These are phyloP conservation scores for Rhagonycha lutea DNA, from an alignment of 2,888 invertebrate species.

Conservation along the genomic window DNA sequence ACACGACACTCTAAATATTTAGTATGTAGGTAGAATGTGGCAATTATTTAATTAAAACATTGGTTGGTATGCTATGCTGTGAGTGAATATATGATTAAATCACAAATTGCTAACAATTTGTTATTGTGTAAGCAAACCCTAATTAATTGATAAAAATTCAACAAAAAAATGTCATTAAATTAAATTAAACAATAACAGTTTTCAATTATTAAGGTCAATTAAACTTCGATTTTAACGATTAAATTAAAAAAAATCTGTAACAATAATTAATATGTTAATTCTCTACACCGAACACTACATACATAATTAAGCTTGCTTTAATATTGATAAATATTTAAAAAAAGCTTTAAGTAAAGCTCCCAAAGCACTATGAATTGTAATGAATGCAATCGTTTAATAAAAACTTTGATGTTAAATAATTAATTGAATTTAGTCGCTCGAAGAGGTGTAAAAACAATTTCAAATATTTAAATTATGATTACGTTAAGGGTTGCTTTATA, in stretches of 20 bases:
- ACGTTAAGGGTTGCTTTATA: neutral
- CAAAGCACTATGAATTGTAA: too few relatives aligned
- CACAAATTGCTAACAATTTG: neutral
- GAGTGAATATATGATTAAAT: neutral
- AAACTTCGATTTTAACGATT: too few relatives aligned
- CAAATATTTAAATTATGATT: neutral
- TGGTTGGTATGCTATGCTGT: neutral
- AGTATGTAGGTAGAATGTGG: neutral
- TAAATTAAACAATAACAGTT: neutral
- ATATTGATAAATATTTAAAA: too few relatives aligned
- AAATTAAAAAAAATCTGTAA: too few relatives aligned
- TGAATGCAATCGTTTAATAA: too few relatives aligned
- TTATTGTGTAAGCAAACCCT: neutral
- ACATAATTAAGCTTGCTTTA: too few relatives aligned
- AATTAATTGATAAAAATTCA: conserved; percentile 6
- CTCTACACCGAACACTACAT: too few relatives aligned
- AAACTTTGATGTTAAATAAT: neutral
- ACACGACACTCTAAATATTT: neutral
- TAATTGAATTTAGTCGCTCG: neutral
- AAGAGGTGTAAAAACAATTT: neutral
- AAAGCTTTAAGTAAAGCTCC: too few relatives aligned
- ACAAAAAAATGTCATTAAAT: neutral
- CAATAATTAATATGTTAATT: too few relatives aligned
- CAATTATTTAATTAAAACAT: neutral
- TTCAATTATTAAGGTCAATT: too few relatives aligned